Conservation (phyloP, 1,140 invertebrate species). For the Pararge aegeria region DNA sequence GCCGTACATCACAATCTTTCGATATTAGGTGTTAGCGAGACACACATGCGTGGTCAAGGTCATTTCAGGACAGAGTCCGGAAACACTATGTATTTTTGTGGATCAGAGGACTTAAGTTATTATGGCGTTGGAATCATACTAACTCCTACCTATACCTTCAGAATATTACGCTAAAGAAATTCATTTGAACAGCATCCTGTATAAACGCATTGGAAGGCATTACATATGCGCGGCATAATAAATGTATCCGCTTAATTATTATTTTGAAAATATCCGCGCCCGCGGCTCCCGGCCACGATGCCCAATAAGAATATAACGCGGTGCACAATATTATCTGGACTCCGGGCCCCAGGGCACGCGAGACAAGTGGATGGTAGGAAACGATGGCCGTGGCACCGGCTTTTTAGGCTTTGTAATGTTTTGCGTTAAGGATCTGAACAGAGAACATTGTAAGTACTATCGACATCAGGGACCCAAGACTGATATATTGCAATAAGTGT, state of each 20-base stretch:
- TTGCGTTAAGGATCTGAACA: conserved; percentile 8
- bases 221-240: conserved; percentile 70
- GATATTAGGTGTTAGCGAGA: too few species aligned
- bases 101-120: too few species aligned
- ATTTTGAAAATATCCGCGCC: conserved; percentile 76
- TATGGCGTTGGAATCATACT: too few species aligned
- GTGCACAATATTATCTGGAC: conserved; percentile 23
- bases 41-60: too few species aligned
- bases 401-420: conserved; percentile 13
- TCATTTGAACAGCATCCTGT: conserved; percentile 21
- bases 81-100: too few species aligned
- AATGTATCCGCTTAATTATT: conserved; percentile 78
- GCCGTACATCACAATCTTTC: too few species aligned
- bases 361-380: conserved; percentile 25
- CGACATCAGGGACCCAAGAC: too few species aligned
- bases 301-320: conserved; percentile 26
- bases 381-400: conserved; percentile 14
- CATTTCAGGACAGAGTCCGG: too few species aligned
- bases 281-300: conserved; percentile 38
- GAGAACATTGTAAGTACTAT: too few species aligned
- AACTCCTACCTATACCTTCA: too few species aligned
- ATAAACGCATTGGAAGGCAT: conserved; percentile 31
- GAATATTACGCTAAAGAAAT: too few species aligned
- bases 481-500: too few species aligned
- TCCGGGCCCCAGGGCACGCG: conserved; percentile 7